These are phyloP conservation scores for Sussaba pulchella DNA, from an alignment of 2,888 invertebrate species.

Conservation along the genomic window DNA sequence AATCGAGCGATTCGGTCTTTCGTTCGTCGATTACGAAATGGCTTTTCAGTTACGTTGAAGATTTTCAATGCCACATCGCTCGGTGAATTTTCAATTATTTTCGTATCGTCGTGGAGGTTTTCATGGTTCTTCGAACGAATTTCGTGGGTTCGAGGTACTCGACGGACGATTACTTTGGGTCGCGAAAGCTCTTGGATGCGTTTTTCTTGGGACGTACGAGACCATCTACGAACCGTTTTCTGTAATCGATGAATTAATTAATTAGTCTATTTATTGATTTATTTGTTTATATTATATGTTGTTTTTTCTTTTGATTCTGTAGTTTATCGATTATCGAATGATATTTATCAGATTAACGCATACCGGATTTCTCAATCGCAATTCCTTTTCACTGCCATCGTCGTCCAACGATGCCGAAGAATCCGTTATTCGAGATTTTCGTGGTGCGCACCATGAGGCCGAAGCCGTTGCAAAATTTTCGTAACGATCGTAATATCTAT, in stretches of 20 bases:
- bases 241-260: conserved; percentile 5
- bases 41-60: conserved; percentile 33
- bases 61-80: conserved; percentile 29
- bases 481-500: conserved; percentile 25
- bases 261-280: background rate
- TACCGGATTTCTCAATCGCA: conserved; percentile 19
- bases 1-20: conserved; percentile 58
- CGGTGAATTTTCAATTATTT: conserved; percentile 31
- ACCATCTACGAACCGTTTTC: conserved; percentile 43
- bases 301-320: too few relatives aligned
- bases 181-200: conserved; percentile 55
- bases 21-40: conserved; percentile 15
- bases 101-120: background rate
- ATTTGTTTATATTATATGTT: conserved; percentile 4
- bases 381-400: conserved; percentile 43
- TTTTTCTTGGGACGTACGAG: conserved; percentile 20
- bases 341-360: too few relatives aligned
- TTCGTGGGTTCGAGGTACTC: conserved; percentile 28
- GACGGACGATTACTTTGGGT: conserved; percentile 33
- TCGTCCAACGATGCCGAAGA: conserved; percentile 34
- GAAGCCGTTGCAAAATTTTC: conserved; percentile 37
- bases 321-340: too few relatives aligned
- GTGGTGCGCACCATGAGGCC: conserved; percentile 66
- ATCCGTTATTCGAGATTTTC: conserved; percentile 57
- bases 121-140: conserved; percentile 15